These are phyloP conservation scores for Auanema sp. DNA, from an alignment of 2,888 invertebrate genomes.

Conservation along the genomic window DNA sequence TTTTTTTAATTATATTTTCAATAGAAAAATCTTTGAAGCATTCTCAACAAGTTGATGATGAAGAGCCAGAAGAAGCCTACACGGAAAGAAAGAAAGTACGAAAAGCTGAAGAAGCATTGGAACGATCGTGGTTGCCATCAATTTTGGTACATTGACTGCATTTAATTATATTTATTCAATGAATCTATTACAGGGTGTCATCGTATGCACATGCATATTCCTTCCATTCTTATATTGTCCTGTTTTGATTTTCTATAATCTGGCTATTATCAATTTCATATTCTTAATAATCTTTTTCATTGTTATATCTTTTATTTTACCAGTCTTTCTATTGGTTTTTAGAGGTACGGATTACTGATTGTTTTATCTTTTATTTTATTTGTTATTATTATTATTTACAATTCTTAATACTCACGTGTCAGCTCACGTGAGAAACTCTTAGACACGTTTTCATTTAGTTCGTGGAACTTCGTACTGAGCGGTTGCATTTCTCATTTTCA, in stretches of 20 bases:
- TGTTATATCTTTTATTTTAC: neutral
- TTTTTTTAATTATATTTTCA: too few relatives aligned
- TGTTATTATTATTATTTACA: too few relatives aligned
- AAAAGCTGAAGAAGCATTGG: neutral
- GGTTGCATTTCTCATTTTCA: too few relatives aligned
- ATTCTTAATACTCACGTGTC: too few relatives aligned
- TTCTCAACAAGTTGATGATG: neutral
- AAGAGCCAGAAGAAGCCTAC: neutral
- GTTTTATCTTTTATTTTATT: too few relatives aligned
- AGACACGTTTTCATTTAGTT: too few relatives aligned
- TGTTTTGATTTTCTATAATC: conserved; percentile 32
- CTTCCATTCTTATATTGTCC: conserved; percentile 34
- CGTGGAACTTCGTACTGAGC: too few relatives aligned
- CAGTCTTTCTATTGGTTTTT: neutral
- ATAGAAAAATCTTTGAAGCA: neutral
- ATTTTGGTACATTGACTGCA: neutral
- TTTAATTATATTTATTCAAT: neutral
- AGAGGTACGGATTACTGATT: too few relatives aligned
- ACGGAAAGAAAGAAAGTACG: neutral
- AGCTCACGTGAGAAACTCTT: too few relatives aligned
- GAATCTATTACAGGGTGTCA: conserved; percentile 32
- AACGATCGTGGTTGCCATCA: neutral
- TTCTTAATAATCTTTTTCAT: neutral
- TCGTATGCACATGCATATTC: conserved; percentile 27
- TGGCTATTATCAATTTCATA: conserved; percentile 30